Conservation (phyloP, 2,113 vertebrate genomes). For the Micromys minutus region DNA sequence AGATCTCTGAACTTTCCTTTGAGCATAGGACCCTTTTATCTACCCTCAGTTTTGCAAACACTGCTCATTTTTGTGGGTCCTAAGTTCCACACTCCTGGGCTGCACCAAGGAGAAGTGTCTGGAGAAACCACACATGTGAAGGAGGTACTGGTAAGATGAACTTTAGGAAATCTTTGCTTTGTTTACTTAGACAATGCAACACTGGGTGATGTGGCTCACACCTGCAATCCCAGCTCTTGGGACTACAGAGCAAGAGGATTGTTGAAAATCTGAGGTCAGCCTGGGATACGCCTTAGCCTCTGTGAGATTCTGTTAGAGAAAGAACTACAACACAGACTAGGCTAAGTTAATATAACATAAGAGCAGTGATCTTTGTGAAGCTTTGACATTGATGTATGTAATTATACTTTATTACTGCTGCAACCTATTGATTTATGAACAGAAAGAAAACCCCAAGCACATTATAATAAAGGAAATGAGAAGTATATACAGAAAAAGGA, state of each 20-base stretch:
- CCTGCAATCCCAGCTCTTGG: background rate
- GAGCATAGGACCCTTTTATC: background rate
- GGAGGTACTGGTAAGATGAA: background rate
- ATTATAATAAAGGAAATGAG: background rate
- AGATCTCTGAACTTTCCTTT: background rate
- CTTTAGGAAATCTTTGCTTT: background rate
- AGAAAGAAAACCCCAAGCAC: constrained; percentile 6
- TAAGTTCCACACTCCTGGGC: background rate
- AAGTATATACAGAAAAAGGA: background rate
- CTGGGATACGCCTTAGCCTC: background rate
- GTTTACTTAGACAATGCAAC: background rate
- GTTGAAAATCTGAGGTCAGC: background rate
- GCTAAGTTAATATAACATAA: background rate
- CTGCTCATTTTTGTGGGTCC: background rate
- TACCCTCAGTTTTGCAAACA: background rate
- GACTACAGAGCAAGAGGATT: background rate
- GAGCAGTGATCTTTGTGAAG: background rate
- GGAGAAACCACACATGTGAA: background rate
- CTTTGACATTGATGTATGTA: constrained; percentile 1
- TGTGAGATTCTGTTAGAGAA: background rate
- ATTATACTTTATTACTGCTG: constrained; percentile 49
- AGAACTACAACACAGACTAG: background rate
- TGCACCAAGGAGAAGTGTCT: background rate
- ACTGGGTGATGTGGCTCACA: background rate
- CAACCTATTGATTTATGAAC: constrained; percentile 33